phyloP scores from a whole-genome alignment of 2,113 vertebrate genomes.

The Vulpes ferrilata region DNA sequence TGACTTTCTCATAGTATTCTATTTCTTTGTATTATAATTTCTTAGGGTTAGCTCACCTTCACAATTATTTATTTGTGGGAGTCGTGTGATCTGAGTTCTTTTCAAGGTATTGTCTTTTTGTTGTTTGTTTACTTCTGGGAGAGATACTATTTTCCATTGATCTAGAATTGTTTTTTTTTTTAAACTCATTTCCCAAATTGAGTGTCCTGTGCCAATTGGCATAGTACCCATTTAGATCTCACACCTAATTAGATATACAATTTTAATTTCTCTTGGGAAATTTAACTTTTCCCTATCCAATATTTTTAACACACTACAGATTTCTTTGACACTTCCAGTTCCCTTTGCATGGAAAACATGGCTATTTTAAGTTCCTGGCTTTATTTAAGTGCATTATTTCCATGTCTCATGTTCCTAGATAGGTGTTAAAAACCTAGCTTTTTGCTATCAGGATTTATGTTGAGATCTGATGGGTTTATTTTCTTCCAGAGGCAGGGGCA shows the following conservation, averaged over 20 bases:
- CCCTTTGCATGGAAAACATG: background rate
- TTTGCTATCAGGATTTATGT: background rate
- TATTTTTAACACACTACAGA: background rate
- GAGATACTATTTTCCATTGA: background rate
- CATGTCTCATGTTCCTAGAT: background rate
- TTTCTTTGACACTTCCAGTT: background rate
- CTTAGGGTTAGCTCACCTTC: background rate
- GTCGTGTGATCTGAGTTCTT: background rate
- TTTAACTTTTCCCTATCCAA: background rate
- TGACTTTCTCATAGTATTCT: background rate
- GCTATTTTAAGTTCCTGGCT: background rate
- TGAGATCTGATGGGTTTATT: background rate
- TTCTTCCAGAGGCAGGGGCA: background rate
- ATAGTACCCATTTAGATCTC: background rate
- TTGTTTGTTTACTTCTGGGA: background rate
- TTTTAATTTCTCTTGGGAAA: conserved; percentile 42
- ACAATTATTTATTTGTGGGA: background rate
- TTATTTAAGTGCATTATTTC: conserved; percentile 16
- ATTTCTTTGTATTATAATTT: background rate
- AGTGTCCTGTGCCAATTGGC: background rate
- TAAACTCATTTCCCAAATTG: background rate
- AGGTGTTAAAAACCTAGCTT: background rate
- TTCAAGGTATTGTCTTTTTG: background rate
- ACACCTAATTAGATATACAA: background rate
- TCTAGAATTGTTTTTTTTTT: background rate